Conservation (phyloP, 2,113 vertebrate species). For the Noturus placidus region DNA sequence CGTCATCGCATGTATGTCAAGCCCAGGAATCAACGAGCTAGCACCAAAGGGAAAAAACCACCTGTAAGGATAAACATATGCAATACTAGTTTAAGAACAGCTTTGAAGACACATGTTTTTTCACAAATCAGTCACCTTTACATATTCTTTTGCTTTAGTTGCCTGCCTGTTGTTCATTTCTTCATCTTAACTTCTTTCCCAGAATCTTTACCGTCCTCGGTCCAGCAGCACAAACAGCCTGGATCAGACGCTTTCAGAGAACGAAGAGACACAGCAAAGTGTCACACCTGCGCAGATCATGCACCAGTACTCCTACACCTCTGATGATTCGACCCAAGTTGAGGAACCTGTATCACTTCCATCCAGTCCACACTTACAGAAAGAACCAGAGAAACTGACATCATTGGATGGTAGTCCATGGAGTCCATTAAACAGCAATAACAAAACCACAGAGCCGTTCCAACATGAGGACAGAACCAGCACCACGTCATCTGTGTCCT, state of each 20-base stretch:
- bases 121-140: background rate
- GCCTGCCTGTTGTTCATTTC: background rate
- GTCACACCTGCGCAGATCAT: slow-evolving; percentile 17
- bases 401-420: background rate
- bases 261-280: slow-evolving; percentile 52
- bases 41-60: slow-evolving; percentile 69
- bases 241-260: slow-evolving; percentile 72
- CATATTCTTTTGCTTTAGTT: background rate
- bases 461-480: slow-evolving; percentile 35
- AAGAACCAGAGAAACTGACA: background rate
- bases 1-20: slow-evolving; percentile 83
- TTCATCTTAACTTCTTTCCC: background rate
- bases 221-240: slow-evolving; percentile 76
- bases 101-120: background rate
- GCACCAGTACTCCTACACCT: slow-evolving; percentile 52
- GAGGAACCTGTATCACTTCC: background rate
- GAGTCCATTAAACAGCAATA: background rate
- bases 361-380: background rate
- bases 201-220: slow-evolving; percentile 45
- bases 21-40: slow-evolving; percentile 80
- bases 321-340: slow-evolving; percentile 21
- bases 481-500: background rate
- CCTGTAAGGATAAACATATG: slow-evolving; percentile 64
- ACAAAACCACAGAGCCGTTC: background rate
- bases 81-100: background rate